Conservation (phyloP, 2,797 vertebrate genomes). For the Gambelia wislizenii region DNA sequence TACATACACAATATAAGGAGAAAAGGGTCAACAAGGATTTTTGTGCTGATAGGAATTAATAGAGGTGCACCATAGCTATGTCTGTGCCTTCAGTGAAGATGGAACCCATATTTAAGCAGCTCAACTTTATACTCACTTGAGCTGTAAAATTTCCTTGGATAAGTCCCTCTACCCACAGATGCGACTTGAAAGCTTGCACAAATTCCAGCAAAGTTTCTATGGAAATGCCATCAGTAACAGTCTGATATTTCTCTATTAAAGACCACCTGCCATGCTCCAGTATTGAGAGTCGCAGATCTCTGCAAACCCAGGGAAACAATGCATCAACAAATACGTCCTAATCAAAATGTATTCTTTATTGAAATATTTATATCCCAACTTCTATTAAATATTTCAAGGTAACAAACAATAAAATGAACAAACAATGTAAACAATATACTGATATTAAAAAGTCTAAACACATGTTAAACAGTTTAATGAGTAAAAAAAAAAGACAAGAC, state of each 20-base stretch:
- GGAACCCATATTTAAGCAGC: conserved; percentile 10
- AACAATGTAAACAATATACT: too few relatives aligned
- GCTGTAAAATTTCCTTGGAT: conserved; percentile 89
- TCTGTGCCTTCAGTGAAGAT: neutral
- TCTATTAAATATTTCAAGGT: neutral
- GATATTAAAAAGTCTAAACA: too few relatives aligned
- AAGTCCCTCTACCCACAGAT: conserved; percentile 87
- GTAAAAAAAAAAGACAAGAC: too few relatives aligned
- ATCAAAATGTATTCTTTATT: too few relatives aligned
- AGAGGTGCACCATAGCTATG: neutral
- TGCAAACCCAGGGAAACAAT: conserved; percentile 54
- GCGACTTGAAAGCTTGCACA: conserved; percentile 81
- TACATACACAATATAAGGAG: neutral
- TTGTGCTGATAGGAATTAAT: neutral
- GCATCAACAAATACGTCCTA: neutral
- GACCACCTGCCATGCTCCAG: conserved; percentile 88
- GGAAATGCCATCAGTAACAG: conserved; percentile 81
- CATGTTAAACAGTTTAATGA: too few relatives aligned
- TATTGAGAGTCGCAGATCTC: conserved; percentile 86
- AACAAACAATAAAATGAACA: too few relatives aligned
- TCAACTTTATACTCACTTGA: conserved; percentile 74
- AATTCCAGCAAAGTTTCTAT: conserved; percentile 83
- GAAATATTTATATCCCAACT: too few relatives aligned
- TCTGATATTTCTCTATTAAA: conserved; percentile 86
- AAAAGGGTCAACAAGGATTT: neutral